These are phyloP conservation scores for Lissocephala sabroskyi DNA, from an alignment of 2,888 invertebrate genomes.

Conservation along the genomic window DNA sequence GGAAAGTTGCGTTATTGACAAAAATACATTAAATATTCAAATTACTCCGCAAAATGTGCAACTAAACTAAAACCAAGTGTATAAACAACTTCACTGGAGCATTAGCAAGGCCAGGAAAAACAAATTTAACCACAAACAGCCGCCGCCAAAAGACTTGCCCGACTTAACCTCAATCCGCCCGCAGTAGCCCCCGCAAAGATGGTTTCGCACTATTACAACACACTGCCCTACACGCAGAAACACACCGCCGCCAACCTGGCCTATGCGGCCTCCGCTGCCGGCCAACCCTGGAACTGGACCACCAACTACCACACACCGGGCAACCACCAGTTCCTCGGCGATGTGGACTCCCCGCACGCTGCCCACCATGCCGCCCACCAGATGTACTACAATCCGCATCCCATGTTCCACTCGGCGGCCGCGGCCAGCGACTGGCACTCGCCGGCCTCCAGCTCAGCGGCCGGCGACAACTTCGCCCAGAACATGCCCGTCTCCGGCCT, in stretches of 20 bases:
- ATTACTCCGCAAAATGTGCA: constrained; percentile 34
- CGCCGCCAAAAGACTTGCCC: background rate
- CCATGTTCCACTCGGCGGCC: constrained; percentile 73
- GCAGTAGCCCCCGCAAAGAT: too few species aligned
- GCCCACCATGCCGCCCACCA: constrained; percentile 65
- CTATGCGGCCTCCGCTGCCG: constrained; percentile 69
- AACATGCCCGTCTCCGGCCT: constrained; percentile 57
- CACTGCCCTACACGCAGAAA: constrained; percentile 79
- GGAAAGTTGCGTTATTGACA: background rate
- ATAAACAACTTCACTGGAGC: background rate
- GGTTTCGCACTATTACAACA: constrained; percentile 80
- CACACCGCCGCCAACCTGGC: constrained; percentile 76
- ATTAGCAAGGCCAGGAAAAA: background rate
- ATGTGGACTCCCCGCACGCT: constrained; percentile 72
- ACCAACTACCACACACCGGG: constrained; percentile 73
- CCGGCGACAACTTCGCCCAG: constrained; percentile 61
- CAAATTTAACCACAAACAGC: background rate
- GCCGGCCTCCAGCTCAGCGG: constrained; percentile 49
- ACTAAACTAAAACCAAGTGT: constrained; percentile 15
- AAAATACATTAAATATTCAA: background rate
- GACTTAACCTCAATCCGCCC: constrained; percentile 32
- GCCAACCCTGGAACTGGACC: constrained; percentile 73
- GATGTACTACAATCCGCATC: constrained; percentile 73
- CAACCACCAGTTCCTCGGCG: constrained; percentile 72
- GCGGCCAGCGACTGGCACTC: constrained; percentile 67